phyloP scores from a whole-genome alignment of 2,797 vertebrate species.

The Acanthurus tractus region DNA sequence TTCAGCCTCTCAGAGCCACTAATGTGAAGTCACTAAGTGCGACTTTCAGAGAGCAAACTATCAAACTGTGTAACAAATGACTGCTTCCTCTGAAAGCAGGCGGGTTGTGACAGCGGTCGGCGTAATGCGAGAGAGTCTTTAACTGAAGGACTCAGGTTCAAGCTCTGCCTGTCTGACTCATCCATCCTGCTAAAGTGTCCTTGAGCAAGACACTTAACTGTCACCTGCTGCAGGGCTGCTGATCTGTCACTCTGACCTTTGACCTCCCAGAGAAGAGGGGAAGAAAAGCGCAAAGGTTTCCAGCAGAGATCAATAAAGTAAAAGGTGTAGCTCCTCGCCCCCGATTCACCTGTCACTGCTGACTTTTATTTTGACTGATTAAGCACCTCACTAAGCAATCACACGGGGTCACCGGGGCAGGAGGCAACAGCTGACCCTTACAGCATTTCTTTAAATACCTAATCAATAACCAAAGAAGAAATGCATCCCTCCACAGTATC shows the following conservation, averaged over 20 bases:
- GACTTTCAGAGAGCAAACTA: conserved; percentile 37
- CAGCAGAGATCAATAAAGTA: conserved; percentile 42
- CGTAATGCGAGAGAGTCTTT: conserved; percentile 14
- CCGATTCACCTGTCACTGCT: conserved; percentile 29
- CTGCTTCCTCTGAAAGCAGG: conserved; percentile 31
- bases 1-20: conserved; percentile 17
- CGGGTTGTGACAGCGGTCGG: conserved; percentile 28
- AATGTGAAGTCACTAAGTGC: conserved; percentile 26
- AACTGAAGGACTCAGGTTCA: conserved; percentile 56
- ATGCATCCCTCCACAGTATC: background rate
- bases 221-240: conserved; percentile 30
- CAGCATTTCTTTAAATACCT: conserved; percentile 7
- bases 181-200: conserved; percentile 57
- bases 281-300: conserved; percentile 20
- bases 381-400: conserved; percentile 11
- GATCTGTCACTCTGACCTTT: conserved; percentile 47
- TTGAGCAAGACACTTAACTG: conserved; percentile 50
- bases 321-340: conserved; percentile 21
- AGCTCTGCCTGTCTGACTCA: conserved; percentile 43
- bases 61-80: conserved; percentile 47
- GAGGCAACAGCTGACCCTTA: conserved; percentile 12
- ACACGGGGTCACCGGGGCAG: background rate
- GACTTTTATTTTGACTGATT: conserved; percentile 41
- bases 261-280: conserved; percentile 25
- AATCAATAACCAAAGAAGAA: conserved; percentile 41